Evolutionary conservation across 2,113 vertebrate genomes (phyloP), one percentile per base, ranked within the genome.

Genomic region (Ammodytes dubius): DNA sequence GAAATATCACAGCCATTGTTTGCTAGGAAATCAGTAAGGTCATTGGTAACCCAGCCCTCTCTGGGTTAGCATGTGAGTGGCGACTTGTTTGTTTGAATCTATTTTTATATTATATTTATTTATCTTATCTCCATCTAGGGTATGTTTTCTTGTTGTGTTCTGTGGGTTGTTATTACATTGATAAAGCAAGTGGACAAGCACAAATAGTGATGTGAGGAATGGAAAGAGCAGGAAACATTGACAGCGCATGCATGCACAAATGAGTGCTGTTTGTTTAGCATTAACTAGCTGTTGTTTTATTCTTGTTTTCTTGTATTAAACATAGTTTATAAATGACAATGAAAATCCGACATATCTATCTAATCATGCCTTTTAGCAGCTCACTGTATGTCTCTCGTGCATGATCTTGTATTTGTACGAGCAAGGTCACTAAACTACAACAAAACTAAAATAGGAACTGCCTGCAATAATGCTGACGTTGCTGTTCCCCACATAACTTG

Each of bases 401-500:
- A 8, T 72, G 15, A 13, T 49, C 19, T 58, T 82, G 58, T 39
- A 56, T 74, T 66, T 81, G n/a, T 49, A 53, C 27, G 27, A 54
- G 56, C n/a, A 56, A 3, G 2, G 47, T 14, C 3, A 11, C 35
- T 46, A 13, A 49, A 83, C 58, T 61, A 15, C 40, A 58, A 49
- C 12, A 42, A 27, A 59, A 63, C 82, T 69, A 43, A 77, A 69
- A 74, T 83, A 80, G 58, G 73, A 71, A 65, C 27, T 57, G 70
- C 42, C 11, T 17, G 45, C 6, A 5, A n/a, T 42, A 49, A 47
- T 45, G 42, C 9, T 60, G 13, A 39, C 6, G 15, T 79, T 65
- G 40, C 53, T 72, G n/a, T 68, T 71, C 42, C 47, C 17, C 52
- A 68, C 47, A 73, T 74, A 83, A 87, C 37, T 57, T 76, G 74